Base-by-base conservation (phyloP, 2,797 vertebrate species). In the Halcyon smyrnensis region DNA sequence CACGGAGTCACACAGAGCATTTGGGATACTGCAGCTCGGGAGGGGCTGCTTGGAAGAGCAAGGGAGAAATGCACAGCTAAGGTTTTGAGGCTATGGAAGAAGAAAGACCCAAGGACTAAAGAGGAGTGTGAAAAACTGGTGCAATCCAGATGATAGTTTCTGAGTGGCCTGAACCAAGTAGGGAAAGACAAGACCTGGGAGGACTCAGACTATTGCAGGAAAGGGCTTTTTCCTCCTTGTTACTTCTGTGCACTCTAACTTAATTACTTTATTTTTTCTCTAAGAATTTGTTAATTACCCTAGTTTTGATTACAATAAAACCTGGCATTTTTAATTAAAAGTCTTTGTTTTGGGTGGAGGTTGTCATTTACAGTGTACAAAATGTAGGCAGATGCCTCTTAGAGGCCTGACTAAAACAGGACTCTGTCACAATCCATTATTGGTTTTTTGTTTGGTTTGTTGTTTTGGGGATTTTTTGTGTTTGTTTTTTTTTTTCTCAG, bases 381-480 rank as follows among this genome's bases (percentile, higher is more conserved):
- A 91, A 81, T 16, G 4, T 28, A 73, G 30, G 18, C 15, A n/a
- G 43, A 67, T 53, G 16, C 17, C 20, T 68, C 64, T 54, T 25
- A 45, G 51, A 64, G n/a, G 11, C 36, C 62, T 71, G 39, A 71
- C 11, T 53, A 32, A 18, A 8, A 41, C 36, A 53, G 3, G 19
- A 53, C 70, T 81, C 36, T 71, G 8, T 32, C 41, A 46, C 11
- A 11, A 7, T 63, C 11, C 7, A 3, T 70, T 50, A 27, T 28
- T 41, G 17, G 0, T 0, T 20, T 79, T 87, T 57, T 25, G 3
- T n/a, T 70, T 78, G 10, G 4, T 75, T 15, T 50, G 4, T 2
- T 25, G 37, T 57, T 59, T 59, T 27, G 6, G 2, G 37, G 37
- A 3, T 8, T 27, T n/a, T 18, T 48, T 73, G 14, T 70, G 46